Evolutionary conservation across 1,140 invertebrate species (phyloP).

Genomic region (Coelopa frigida): DNA sequence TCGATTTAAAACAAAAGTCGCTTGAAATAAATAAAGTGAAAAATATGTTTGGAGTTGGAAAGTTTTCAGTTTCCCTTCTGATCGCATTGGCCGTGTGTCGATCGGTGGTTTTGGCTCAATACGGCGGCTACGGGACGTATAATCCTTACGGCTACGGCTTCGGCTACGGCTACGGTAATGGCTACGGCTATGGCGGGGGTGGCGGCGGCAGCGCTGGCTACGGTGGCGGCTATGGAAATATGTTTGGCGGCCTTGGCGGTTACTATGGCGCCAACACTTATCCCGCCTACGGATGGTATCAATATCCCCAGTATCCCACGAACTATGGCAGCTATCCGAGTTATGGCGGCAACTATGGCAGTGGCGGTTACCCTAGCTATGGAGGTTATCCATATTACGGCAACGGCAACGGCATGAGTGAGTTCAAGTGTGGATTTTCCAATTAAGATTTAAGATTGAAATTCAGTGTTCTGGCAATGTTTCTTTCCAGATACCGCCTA

Average conservation of each 20-base stretch:
- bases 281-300: conserved; percentile 11
- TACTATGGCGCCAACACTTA: too few relatives aligned
- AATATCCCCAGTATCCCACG: conserved; percentile 12
- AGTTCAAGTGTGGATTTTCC: conserved; percentile 15
- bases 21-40: conserved; percentile 7
- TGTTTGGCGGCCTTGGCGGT: conserved; percentile 17
- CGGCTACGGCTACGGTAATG: neutral
- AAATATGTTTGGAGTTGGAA: conserved; percentile 2
- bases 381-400: conserved; percentile 29
- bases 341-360: conserved; percentile 10
- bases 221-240: conserved; percentile 13
- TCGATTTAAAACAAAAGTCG: conserved; percentile 7
- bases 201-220: conserved; percentile 7
- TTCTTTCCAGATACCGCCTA: conserved; percentile 34
- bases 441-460: neutral
- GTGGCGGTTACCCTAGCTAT: conserved; percentile 22
- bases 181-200: neutral
- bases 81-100: neutral
- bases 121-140: conserved; percentile 5
- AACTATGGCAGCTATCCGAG: conserved; percentile 20
- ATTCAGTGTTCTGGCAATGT: conserved; percentile 38
- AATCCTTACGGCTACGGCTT: neutral
- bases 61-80: neutral
- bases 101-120: neutral
- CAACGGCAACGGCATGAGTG: conserved; percentile 31